Percentiles rank a stretch among this genome's conserved stretches.
phyloP scores from a whole-genome alignment of 1,140 invertebrate genomes.

The Coelopa frigida region DNA sequence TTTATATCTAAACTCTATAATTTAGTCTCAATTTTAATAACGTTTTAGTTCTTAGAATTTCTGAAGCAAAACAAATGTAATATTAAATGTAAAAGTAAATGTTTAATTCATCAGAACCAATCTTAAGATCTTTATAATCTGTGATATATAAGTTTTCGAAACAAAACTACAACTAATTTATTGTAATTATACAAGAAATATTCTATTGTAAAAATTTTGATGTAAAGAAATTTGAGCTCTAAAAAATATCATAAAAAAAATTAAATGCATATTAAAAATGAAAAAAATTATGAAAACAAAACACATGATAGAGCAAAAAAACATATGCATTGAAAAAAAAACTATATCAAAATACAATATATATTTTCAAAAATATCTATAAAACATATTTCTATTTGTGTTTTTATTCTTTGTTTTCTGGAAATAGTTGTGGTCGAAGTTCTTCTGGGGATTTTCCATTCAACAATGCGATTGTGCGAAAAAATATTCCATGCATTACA shows the following conservation, averaged over 20 bases:
- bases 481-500: no score
- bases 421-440: no score
- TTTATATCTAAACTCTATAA: background rate
- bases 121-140: background rate
- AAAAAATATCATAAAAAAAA: slow-evolving; percentile 7
- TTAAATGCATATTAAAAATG: no score
- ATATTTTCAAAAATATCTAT: slow-evolving; percentile 11
- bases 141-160: slow-evolving; percentile 6
- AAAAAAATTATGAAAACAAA: slow-evolving; percentile 3
- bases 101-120: slow-evolving; percentile 4
- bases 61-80: slow-evolving; percentile 5
- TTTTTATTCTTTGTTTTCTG: no score
- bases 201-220: background rate
- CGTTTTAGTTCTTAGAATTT: background rate
- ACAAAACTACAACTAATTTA: slow-evolving; percentile 11
- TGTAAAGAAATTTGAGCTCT: slow-evolving; percentile 2
- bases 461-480: background rate
- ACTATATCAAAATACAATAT: slow-evolving; percentile 10
- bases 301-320: slow-evolving; percentile 1
- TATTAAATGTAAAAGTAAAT: slow-evolving; percentile 3
- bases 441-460: background rate
- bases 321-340: slow-evolving; percentile 7
- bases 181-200: slow-evolving; percentile 10
- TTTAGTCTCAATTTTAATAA: slow-evolving; percentile 2
- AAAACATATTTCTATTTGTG: slow-evolving; percentile 9